Conservation (phyloP, 2,888 invertebrate genomes). For the Melitaea athalia region DNA sequence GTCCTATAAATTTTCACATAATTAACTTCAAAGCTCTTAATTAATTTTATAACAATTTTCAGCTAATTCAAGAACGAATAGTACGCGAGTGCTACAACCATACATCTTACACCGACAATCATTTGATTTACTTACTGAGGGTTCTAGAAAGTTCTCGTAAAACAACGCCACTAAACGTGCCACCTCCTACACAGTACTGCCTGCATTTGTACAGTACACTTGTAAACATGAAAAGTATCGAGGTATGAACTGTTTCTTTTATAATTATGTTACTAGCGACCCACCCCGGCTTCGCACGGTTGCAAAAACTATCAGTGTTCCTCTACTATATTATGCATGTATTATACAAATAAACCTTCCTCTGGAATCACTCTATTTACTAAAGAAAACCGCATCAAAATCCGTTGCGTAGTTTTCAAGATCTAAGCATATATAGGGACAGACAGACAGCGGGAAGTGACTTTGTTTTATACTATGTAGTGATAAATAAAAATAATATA, state of each 20-base stretch:
- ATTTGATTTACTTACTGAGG: slow-evolving; percentile 49
- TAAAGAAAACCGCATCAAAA: no score
- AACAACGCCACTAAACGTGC: slow-evolving; percentile 47
- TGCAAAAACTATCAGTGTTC: no score
- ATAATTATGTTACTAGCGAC: background rate
- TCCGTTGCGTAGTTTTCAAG: no score
- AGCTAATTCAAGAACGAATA: slow-evolving; percentile 66
- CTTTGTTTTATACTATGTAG: no score
- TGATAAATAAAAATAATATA: no score
- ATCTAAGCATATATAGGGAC: no score
- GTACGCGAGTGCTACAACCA: slow-evolving; percentile 61
- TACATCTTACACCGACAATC: slow-evolving; percentile 38
- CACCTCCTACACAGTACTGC: slow-evolving; percentile 71
- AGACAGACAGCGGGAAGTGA: no score
- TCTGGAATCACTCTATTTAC: no score
- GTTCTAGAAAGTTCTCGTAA: slow-evolving; percentile 58
- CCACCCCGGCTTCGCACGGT: no score
- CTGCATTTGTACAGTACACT: slow-evolving; percentile 61
- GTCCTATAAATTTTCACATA: background rate
- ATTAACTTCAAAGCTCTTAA: background rate
- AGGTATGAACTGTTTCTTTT: slow-evolving; percentile 47
- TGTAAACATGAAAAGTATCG: slow-evolving; percentile 44
- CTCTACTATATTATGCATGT: no score
- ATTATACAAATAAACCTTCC: no score
- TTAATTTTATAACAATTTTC: slow-evolving; percentile 19